Conservation (phyloP, 1,140 invertebrate species). For the Oncopeltus fasciatus region DNA sequence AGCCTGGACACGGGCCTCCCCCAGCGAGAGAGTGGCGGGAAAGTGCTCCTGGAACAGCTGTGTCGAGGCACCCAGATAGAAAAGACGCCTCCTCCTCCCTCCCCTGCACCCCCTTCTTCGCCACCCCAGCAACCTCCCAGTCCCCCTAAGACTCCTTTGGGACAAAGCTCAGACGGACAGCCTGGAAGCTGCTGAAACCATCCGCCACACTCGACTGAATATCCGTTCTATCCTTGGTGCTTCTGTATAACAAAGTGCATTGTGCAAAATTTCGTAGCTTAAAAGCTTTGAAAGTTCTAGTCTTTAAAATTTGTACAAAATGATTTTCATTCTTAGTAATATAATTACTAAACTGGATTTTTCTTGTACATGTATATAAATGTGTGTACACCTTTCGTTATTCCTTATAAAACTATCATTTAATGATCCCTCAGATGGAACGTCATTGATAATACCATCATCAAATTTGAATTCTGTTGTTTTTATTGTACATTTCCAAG, state of each 20-base stretch:
- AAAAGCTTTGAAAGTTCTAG: constrained; percentile 19
- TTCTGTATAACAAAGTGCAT: constrained; percentile 9
- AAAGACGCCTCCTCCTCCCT: not conserved
- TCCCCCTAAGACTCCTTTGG: too few relatives aligned
- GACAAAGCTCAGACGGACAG: not conserved
- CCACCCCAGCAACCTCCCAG: not conserved
- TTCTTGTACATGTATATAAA: not conserved
- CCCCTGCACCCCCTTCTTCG: not conserved
- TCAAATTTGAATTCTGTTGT: too few relatives aligned
- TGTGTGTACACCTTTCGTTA: too few relatives aligned
- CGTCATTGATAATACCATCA: too few relatives aligned
- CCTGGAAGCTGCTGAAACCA: constrained; percentile 14
- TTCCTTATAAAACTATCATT: too few relatives aligned
- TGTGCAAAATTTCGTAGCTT: constrained; percentile 17
- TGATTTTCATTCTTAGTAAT: constrained; percentile 11
- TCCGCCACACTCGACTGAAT: constrained; percentile 4
- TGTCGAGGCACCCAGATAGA: constrained; percentile 40
- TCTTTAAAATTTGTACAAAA: constrained; percentile 17
- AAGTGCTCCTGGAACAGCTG: constrained; percentile 53
- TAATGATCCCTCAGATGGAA: too few relatives aligned
- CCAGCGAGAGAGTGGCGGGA: constrained; percentile 27
- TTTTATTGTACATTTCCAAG: not conserved
- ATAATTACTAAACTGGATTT: constrained; percentile 12
- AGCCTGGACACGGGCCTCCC: constrained; percentile 48
- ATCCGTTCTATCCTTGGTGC: constrained; percentile 14